These are phyloP conservation scores for Gasterosteus nipponicus DNA, from an alignment of 2,113 vertebrate species.

Conservation along the genomic window DNA sequence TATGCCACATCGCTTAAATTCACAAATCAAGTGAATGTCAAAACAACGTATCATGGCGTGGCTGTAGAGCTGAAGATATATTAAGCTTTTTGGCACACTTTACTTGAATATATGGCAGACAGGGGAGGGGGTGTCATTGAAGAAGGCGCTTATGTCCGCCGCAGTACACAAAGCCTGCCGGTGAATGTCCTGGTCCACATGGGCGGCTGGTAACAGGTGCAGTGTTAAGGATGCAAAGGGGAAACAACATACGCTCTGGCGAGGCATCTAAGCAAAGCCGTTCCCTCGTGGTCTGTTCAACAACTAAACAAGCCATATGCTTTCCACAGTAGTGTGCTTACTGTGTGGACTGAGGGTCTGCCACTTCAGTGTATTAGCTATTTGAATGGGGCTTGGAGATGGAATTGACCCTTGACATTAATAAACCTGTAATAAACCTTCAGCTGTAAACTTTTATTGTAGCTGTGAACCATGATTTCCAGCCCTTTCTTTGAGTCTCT, in stretches of 20 bases:
- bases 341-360: not conserved
- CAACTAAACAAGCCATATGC: constrained; percentile 32
- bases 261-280: constrained; percentile 29
- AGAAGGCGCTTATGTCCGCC: not conserved
- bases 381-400: constrained; percentile 11
- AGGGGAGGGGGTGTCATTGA: not conserved
- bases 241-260: constrained; percentile 8
- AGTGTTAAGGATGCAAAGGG: not conserved
- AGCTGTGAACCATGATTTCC: not conserved
- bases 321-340: not conserved
- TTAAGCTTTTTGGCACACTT: not conserved
- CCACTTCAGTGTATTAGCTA: not conserved
- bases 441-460: constrained; percentile 20
- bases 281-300: constrained; percentile 26
- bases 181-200: constrained; percentile 11
- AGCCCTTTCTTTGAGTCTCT: not conserved
- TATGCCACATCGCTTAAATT: constrained; percentile 1
- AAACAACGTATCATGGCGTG: constrained; percentile 3
- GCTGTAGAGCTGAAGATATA: not conserved
- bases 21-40: constrained; percentile 12
- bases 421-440: constrained; percentile 24
- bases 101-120: constrained; percentile 9
- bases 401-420: constrained; percentile 20
- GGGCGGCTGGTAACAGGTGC: constrained; percentile 19
- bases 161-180: constrained; percentile 12